Evolutionary conservation across 2,888 invertebrate genomes (phyloP), one percentile per base, ranked within the genome.

Genomic region (Campaea margaritaria): DNA sequence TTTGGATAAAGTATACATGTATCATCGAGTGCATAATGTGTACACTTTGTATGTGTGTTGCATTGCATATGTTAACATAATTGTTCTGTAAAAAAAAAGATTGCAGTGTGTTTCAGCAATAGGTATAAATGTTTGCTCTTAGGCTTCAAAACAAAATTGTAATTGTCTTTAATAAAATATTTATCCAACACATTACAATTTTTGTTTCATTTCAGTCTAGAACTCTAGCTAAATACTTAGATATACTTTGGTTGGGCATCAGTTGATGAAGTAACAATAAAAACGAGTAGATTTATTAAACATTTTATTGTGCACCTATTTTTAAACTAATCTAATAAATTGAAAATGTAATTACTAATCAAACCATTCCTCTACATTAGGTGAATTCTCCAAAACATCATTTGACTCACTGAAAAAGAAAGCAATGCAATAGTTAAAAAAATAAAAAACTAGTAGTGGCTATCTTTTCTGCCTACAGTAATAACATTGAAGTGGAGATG

Each of bases 321-420:
- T 31, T 51, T 44, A 64, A 64, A 57, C 68, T 66, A 65, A 12
- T n/a, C 1, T 36, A 31, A 31, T 31, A 27, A 2, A 31, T 31
- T 31, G 1, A 9, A 49, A 45, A n/a, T 39, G 53, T 44, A 69
- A 60, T 53, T 3, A 57, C 67, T 86, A 93, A 82, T 93, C 93
- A 69, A 96, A 94, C 93, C 96, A 95, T 82, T 97, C 97, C 84
- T 97, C 97, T 12, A 97, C 96, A 79, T 96, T 96, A 0, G 96
- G 96, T 0, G 97, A 96, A 62, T 96, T 96, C 82, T 97, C 97
- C 82, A 97, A 87, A 69, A 96, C 93, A 81, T 97, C 97, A 83
- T 96, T 96, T 11, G 96, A 96, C 87, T 96, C 97, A 85, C 97
- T 97, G 89, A 65, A 94, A 94, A 71, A 76, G 85, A 78, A 75